Evolutionary conservation across 2,797 vertebrate genomes (phyloP), one percentile per base, ranked within the genome.

Genomic region (Philypnodon macrostomus): DNA sequence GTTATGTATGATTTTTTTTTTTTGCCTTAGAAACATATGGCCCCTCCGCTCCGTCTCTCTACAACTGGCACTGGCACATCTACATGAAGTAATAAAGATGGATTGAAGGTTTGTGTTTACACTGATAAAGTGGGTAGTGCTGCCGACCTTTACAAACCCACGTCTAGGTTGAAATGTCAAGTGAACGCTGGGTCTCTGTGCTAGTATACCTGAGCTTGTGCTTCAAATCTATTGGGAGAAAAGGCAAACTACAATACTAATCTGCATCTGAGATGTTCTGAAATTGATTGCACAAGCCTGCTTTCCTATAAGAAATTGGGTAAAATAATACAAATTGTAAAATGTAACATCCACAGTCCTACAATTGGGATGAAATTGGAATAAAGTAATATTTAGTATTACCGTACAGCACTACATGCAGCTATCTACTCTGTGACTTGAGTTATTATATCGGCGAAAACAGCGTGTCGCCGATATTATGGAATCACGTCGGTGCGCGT

Each of bases 11-110:
- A 71, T 67, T 76, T n/a, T n/a, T n/a, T n/a, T n/a, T n/a, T n/a
- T 66, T 56, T 70, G 59, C 73, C 70, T 81, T 62, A 56, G 54
- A 70, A 82, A 77, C 79, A 83, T 79, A 84, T 70, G 69, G 66
- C 57, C 65, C 57, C 57, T 53, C n/a, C 55, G 73, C 63, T 72
- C 59, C 56, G 53, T 58, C 41, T 53, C 40, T 7, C 57, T 49
- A 60, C 34, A 73, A 68, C 56, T 68, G 67, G 55, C 63, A 55
- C 39, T 58, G 36, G 35, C 47, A 51, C 42, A 44, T 63, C 48
- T 40, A 64, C 72, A 51, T 77, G 56, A 58, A 59, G 35, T 50
- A 51, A 83, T 79, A 58, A 72, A 47, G 27, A 49, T 10, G 24
- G 52, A 68, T 83, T 66, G 72, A 34, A 71, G 55, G 67, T 58